Base-by-base conservation (phyloP, 2,113 vertebrate genomes). In the Toxotes jaculatrix region DNA sequence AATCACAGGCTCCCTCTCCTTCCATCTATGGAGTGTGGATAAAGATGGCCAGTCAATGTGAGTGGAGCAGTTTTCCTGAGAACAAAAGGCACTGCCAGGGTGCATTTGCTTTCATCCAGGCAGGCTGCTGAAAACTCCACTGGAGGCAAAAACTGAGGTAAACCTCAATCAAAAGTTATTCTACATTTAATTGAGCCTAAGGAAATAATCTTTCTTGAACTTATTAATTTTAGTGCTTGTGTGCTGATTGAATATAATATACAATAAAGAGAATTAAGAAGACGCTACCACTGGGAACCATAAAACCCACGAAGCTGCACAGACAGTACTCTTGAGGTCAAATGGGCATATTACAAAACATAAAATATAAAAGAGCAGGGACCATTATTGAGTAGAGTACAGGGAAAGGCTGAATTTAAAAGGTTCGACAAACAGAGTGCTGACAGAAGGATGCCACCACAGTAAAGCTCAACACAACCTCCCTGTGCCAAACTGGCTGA, bases 401-500 rank as follows among this genome's bases (percentile, higher is more conserved):
- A 32, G 45, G 83, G 23, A 71, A 69, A 67, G 36, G 59, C 59
- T 78, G 31, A 11, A 68, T 70, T 87, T 80, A 82, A 88, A 77
- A 75, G 61, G 77, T 45, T 80, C 0, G 6, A 75, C 71, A 59
- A 82, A 82, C 51, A 51, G 59, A 81, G 79, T 57, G 85, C 84
- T 86, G 86, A 92, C 91, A 90, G 88, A 88, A 92, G 90, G 91
- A 86, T 77, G 84, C 83, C 86, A 87, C 88, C 80, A 77, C 89
- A 90, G 85, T 75, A 63, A 83, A 90, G 89, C 86, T 83, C 77
- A 82, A 85, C 74, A 19, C 79, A 80, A 77, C 56, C 72, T 85
- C 69, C 56, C 64, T 76, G 82, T 88, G 92, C 92, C 93, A 93
- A 93, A 88, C 82, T 92, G 89, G 92, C 91, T 87, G 87, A 87